Conservation (phyloP, 2,888 invertebrate genomes). For the Frankliniella intonsa region DNA sequence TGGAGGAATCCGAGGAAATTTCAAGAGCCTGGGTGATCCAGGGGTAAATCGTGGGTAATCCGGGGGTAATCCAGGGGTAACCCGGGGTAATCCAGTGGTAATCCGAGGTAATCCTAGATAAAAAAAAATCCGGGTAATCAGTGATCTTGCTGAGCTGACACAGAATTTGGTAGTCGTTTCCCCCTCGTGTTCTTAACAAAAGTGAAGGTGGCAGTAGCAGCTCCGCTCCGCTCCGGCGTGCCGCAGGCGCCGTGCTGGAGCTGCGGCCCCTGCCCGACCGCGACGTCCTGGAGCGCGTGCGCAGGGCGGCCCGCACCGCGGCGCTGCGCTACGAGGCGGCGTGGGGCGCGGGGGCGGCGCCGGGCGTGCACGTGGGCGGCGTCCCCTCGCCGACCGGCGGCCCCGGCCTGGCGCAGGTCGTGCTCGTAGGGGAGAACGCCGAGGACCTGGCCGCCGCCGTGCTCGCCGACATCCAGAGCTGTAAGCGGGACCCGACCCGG, state of each 20-base stretch:
- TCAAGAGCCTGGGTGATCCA: too few species aligned
- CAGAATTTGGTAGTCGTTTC: too few species aligned
- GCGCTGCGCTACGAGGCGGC: conserved; percentile 27
- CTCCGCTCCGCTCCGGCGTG: too few species aligned
- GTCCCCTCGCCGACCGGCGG: background rate
- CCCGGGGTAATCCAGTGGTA: too few species aligned
- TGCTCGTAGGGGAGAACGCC: background rate
- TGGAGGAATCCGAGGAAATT: too few species aligned
- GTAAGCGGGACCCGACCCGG: background rate
- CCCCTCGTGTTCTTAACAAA: too few species aligned
- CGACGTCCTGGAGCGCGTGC: conserved; percentile 32
- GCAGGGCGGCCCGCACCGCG: background rate
- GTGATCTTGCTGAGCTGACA: too few species aligned
- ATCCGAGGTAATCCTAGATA: too few species aligned
- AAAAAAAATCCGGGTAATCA: too few species aligned
- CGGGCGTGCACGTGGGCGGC: background rate
- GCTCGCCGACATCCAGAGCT: conserved; percentile 44
- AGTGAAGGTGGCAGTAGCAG: too few species aligned
- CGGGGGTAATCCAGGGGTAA: too few species aligned
- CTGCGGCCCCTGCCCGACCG: conserved; percentile 35
- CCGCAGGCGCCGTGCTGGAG: conserved; percentile 32
- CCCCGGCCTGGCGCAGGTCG: background rate
- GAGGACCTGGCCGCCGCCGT: conserved; percentile 35
- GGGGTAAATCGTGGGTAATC: too few species aligned
- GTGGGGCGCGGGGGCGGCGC: background rate